Conservation (phyloP, 2,888 invertebrate species). For the Heliconius hortense region DNA sequence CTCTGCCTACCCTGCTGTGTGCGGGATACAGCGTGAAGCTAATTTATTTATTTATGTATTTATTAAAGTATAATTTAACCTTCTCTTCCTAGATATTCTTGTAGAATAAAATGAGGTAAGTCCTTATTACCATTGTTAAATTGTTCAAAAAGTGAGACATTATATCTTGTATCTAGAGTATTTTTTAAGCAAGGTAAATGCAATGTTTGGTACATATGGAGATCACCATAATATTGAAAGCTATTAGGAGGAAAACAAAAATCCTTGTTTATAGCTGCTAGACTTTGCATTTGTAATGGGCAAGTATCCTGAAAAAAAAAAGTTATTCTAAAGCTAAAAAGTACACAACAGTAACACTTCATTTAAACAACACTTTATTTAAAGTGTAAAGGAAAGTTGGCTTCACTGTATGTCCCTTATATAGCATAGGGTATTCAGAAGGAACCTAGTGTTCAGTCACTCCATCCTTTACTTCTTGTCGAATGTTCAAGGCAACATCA, state of each 20-base stretch:
- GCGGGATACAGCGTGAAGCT: too few relatives aligned
- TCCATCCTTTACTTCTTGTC: neutral
- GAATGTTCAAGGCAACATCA: neutral
- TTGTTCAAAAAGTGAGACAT: slow-evolving; percentile 77
- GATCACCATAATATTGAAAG: slow-evolving; percentile 70
- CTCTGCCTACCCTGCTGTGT: too few relatives aligned
- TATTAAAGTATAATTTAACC: slow-evolving; percentile 69
- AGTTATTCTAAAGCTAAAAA: neutral
- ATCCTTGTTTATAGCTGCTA: slow-evolving; percentile 71
- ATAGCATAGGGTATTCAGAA: too few relatives aligned
- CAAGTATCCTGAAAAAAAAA: slow-evolving; percentile 71
- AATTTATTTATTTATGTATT: too few relatives aligned
- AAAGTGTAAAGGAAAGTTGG: neutral
- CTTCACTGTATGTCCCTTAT: too few relatives aligned
- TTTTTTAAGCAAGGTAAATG: slow-evolving; percentile 76
- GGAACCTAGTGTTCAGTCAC: neutral
- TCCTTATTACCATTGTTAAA: slow-evolving; percentile 62
- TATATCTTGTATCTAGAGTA: slow-evolving; percentile 79
- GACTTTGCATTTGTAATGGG: slow-evolving; percentile 80
- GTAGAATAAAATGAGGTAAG: slow-evolving; percentile 78
- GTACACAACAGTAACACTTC: neutral
- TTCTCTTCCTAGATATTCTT: slow-evolving; percentile 82
- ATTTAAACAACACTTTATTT: neutral
- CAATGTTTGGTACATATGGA: slow-evolving; percentile 71
- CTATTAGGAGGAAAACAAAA: slow-evolving; percentile 63